phyloP scores from a whole-genome alignment of 1,140 invertebrate species.

The Aphelinus atriplicis region DNA sequence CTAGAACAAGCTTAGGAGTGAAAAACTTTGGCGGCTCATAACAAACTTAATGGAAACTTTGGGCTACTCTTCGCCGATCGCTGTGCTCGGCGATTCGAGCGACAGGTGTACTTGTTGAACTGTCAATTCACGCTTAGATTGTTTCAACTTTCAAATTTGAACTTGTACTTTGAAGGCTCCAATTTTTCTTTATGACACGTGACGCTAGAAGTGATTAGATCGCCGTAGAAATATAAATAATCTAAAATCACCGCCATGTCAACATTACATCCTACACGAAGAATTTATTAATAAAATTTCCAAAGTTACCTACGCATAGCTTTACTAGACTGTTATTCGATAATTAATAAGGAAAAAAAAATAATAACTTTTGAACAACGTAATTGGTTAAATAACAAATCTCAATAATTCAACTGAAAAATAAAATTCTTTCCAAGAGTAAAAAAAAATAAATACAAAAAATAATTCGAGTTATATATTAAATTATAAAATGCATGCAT shows the following conservation, averaged over 20 bases:
- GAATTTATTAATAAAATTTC: too few species aligned
- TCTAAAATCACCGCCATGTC: too few species aligned
- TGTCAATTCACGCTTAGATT: too few species aligned
- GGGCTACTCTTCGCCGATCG: slow-evolving; percentile 42
- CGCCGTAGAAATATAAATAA: too few species aligned
- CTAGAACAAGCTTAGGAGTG: slow-evolving; percentile 54
- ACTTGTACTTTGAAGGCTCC: too few species aligned
- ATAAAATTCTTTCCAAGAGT: slow-evolving; percentile 35
- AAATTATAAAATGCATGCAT: slow-evolving; percentile 41
- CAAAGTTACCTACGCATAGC: too few species aligned
- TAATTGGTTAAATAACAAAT: neutral
- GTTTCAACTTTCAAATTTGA: too few species aligned
- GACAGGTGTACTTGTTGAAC: slow-evolving; percentile 11
- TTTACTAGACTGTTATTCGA: too few species aligned
- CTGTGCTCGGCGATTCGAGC: neutral
- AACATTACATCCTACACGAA: too few species aligned
- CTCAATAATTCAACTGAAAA: slow-evolving; percentile 11
- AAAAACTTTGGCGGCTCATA: slow-evolving; percentile 53
- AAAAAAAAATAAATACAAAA: slow-evolving; percentile 41
- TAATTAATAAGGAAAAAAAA: neutral
- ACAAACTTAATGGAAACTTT: slow-evolving; percentile 46
- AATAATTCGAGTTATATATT: slow-evolving; percentile 39
- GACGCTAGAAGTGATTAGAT: too few species aligned
- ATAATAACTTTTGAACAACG: slow-evolving; percentile 14
- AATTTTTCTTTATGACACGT: too few species aligned